Conservation (phyloP, 92 coral and sea anemone species). For the Pocillopora meandrina region DNA sequence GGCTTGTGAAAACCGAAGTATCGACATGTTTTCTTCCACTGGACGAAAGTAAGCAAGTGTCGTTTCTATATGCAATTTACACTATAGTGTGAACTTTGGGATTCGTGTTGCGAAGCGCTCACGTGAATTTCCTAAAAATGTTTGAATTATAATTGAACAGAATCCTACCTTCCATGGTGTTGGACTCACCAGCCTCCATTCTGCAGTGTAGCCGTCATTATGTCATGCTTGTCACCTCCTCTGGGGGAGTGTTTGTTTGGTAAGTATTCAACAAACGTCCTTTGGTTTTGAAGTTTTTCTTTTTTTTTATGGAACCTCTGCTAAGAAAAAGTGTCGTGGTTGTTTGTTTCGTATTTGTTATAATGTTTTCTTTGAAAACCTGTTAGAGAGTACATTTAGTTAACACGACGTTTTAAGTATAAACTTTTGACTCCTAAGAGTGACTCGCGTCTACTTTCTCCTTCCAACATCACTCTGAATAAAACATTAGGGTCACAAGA, state of each 20-base stretch:
- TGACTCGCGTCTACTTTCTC: no score
- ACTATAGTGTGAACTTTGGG: no score
- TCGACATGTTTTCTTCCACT: constrained; percentile 84
- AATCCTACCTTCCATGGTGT: constrained; percentile 81
- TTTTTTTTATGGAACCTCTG: not conserved
- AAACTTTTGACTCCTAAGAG: no score
- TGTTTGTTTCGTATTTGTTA: not conserved
- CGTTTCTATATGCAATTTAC: not conserved
- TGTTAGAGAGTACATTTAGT: no score
- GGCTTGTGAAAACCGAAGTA: constrained; percentile 86
- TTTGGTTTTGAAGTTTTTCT: not conserved
- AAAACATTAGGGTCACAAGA: no score
- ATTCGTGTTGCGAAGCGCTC: no score
- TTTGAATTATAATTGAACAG: constrained; percentile 31
- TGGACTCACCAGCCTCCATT: constrained; percentile 89
- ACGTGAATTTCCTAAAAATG: not conserved
- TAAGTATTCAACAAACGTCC: constrained; percentile 37
- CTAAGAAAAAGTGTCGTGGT: not conserved
- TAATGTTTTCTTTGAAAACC: no score
- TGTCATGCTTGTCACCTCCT: constrained; percentile 98
- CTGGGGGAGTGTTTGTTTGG: constrained; percentile 97
- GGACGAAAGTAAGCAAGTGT: constrained; percentile 79
- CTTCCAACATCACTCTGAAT: no score
- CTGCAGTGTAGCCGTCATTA: constrained; percentile 90
- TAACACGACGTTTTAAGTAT: no score